Evolutionary conservation across 1,140 invertebrate species (phyloP), one percentile per base, ranked within the genome.

Genomic region (Listronotus oregonensis): DNA sequence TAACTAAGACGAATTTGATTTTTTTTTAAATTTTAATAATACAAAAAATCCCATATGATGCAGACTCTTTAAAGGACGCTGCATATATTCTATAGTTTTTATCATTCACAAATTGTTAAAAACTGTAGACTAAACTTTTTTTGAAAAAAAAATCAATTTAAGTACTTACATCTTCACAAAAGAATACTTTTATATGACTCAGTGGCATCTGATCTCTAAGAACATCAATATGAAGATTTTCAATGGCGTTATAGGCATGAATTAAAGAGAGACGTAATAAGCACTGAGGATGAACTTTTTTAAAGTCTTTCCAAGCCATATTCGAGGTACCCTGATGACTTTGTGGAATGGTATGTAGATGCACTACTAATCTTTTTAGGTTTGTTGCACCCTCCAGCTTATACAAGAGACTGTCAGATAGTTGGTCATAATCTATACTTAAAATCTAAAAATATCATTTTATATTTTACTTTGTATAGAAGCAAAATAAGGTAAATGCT

Each of bases 341-440:
- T 32, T 84, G 78, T 68, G 85, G 82, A 71, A 90, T 83, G 6
- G 86, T 85, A 77, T 91, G 89, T 50, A 92, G 81, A 71, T 90
- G 87, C 62, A 92, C 84, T 43, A 88, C 81, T 11, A 92, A 78
- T 71, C 85, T 84, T 63, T 85, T 77, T 67, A 93, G 79, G n/a
- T 70, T 73, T 69, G 47, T 77, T 37, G 73, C 76, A 58, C 60
- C 77, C 67, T 67, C 75, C 73, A 67, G 73, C n/a, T 65, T 69
- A 49, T 78, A 73, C 46, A 83, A 67, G 31, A 92, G 79, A 21
- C 81, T 77, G 79, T 90, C 87, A 46, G 80, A 86, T 1, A 92
- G 75, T 69, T 87, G 85, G 77, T 92, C 90, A 73, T 90, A 91
- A 79, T 93, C 90, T 71, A 92, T 78, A 39, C 87, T 90, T 31